Evolutionary conservation across 1,140 invertebrate genomes (phyloP).

Genomic region (Harpegnathos saltator): DNA sequence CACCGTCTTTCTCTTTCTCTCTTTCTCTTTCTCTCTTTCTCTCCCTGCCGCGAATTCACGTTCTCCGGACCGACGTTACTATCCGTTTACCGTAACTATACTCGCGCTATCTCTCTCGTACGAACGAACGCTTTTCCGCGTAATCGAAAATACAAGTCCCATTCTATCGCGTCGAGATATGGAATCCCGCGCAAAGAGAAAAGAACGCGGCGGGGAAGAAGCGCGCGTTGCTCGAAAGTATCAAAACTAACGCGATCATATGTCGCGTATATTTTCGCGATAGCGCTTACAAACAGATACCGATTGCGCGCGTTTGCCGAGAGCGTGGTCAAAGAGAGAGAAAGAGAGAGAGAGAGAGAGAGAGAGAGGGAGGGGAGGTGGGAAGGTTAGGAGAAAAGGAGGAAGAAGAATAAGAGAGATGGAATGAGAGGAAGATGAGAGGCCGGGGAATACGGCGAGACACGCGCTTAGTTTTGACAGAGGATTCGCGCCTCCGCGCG

Average conservation of each 20-base stretch:
- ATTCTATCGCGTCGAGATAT: background rate
- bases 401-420: background rate
- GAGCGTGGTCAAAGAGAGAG: background rate
- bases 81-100: too few species aligned
- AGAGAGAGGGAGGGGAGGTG: background rate
- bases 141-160: slow-evolving; percentile 20
- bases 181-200: background rate
- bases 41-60: too few species aligned
- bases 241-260: slow-evolving; percentile 46
- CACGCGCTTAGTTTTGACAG: slow-evolving; percentile 44
- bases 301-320: slow-evolving; percentile 4
- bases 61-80: too few species aligned
- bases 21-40: too few species aligned
- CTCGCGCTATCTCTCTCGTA: background rate
- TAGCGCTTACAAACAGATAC: slow-evolving; percentile 51
- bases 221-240: slow-evolving; percentile 12
- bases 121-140: background rate
- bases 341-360: background rate
- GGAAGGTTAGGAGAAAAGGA: background rate
- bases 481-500: slow-evolving; percentile 46
- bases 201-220: background rate
- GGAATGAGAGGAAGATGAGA: background rate
- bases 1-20: background rate
- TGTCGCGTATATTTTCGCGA: slow-evolving; percentile 1
- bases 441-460: slow-evolving; percentile 23